These are phyloP conservation scores for Syngnathoides biaculeatus DNA, from an alignment of 2,113 vertebrate species.

Conservation along the genomic window DNA sequence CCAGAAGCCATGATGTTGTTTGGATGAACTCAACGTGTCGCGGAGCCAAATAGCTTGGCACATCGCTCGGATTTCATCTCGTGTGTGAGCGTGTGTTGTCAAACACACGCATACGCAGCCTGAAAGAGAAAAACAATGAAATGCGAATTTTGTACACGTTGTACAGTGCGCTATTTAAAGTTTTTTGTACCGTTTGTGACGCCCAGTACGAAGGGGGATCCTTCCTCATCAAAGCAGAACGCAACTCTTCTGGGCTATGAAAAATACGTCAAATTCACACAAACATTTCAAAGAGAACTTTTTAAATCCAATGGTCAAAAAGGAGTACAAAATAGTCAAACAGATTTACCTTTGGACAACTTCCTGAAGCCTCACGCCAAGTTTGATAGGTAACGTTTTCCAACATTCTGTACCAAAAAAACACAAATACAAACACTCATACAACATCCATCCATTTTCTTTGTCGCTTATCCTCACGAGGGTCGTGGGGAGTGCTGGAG, in stretches of 20 bases:
- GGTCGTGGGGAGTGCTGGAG: no score
- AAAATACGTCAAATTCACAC: slow-evolving; percentile 1
- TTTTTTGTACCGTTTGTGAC: slow-evolving; percentile 58
- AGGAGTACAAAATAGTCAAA: not conserved
- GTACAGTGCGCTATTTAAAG: no score
- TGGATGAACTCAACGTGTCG: slow-evolving; percentile 30
- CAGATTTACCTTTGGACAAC: slow-evolving; percentile 51
- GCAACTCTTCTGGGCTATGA: slow-evolving; percentile 73
- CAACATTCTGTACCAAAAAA: slow-evolving; percentile 53
- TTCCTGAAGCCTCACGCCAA: slow-evolving; percentile 69
- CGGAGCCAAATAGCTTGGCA: slow-evolving; percentile 73
- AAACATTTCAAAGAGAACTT: not conserved
- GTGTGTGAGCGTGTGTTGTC: slow-evolving; percentile 60
- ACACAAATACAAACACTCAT: not conserved
- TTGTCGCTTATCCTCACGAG: no score
- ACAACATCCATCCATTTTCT: no score
- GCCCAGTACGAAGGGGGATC: slow-evolving; percentile 70
- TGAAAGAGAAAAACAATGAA: slow-evolving; percentile 20
- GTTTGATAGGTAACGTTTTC: slow-evolving; percentile 48
- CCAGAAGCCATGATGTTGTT: slow-evolving; percentile 56
- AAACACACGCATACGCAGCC: slow-evolving; percentile 73
- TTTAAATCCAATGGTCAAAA: not conserved
- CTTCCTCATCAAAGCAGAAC: slow-evolving; percentile 69
- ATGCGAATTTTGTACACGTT: not conserved
- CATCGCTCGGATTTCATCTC: slow-evolving; percentile 72